Conservation (phyloP, 1,140 invertebrate species). For the Daktulosphaira vitifoliae region DNA sequence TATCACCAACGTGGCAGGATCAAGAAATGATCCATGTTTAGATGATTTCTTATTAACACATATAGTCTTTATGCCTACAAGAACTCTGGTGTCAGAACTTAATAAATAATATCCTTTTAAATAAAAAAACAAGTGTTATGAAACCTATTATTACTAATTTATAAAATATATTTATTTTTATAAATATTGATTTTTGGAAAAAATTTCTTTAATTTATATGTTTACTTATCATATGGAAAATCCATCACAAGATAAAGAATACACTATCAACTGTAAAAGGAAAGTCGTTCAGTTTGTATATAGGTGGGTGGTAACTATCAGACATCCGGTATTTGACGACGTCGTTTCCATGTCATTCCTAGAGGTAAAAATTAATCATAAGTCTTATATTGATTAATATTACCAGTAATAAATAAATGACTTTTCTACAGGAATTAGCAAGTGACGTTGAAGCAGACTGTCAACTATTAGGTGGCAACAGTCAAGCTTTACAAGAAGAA, state of each 20-base stretch:
- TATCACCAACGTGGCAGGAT: conserved; percentile 43
- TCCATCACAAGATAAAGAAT: conserved; percentile 57
- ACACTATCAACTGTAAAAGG: conserved; percentile 62
- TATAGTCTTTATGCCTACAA: conserved; percentile 73
- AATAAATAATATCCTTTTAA: conserved; percentile 65
- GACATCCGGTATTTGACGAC: conserved; percentile 68
- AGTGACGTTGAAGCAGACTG: conserved; percentile 58
- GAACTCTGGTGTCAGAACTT: conserved; percentile 65
- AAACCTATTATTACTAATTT: not conserved
- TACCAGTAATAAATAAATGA: too few species aligned
- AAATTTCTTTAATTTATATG: conserved; percentile 47
- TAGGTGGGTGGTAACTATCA: conserved; percentile 63
- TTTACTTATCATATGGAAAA: conserved; percentile 53
- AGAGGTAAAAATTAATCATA: conserved; percentile 44
- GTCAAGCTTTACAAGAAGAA: conserved; percentile 46
- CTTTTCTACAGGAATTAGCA: conserved; percentile 53
- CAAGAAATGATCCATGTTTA: conserved; percentile 57
- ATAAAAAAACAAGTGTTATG: not conserved
- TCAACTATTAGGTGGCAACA: conserved; percentile 46
- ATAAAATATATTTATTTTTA: not conserved
- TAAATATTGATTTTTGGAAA: not conserved
- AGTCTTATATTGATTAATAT: too few species aligned
- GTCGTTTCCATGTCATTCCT: conserved; percentile 21
- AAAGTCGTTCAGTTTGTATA: conserved; percentile 71
- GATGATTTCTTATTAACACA: conserved; percentile 84